phyloP scores from a whole-genome alignment of 2,113 vertebrate species.

The Leucoraja erinaceus region DNA sequence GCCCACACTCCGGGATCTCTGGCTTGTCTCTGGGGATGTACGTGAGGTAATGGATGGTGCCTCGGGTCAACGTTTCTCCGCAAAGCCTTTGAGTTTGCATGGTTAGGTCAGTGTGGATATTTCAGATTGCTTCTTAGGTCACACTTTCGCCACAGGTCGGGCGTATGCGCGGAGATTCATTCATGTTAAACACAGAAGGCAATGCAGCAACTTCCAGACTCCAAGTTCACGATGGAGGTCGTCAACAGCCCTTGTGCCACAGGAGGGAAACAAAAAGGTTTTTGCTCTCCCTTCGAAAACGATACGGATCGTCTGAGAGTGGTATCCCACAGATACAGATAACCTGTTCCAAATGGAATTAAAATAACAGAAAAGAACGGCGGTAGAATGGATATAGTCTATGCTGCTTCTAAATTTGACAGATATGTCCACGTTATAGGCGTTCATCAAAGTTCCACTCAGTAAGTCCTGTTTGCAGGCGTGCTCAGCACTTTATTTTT shows the following conservation, averaged over 20 bases:
- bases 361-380: slow-evolving; percentile 16
- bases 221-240: neutral
- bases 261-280: neutral
- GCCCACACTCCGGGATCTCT: neutral
- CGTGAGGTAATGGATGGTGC: slow-evolving; percentile 19
- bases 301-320: neutral
- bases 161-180: slow-evolving; percentile 34
- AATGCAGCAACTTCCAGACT: neutral
- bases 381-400: neutral
- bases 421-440: neutral
- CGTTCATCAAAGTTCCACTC: neutral
- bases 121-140: slow-evolving; percentile 33
- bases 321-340: slow-evolving; percentile 27
- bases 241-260: neutral
- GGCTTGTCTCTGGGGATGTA: slow-evolving; percentile 8
- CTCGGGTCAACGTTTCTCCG: slow-evolving; percentile 30
- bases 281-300: neutral
- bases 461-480: neutral
- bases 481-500: slow-evolving; percentile 80
- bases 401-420: slow-evolving; percentile 19
- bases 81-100: slow-evolving; percentile 24
- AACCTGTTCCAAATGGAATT: slow-evolving; percentile 21
- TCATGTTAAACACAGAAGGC: slow-evolving; percentile 30
- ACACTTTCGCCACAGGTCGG: slow-evolving; percentile 28
- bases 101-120: slow-evolving; percentile 30